phyloP scores from a whole-genome alignment of 1,140 invertebrate genomes.

The Drosophila malerkotliana region DNA sequence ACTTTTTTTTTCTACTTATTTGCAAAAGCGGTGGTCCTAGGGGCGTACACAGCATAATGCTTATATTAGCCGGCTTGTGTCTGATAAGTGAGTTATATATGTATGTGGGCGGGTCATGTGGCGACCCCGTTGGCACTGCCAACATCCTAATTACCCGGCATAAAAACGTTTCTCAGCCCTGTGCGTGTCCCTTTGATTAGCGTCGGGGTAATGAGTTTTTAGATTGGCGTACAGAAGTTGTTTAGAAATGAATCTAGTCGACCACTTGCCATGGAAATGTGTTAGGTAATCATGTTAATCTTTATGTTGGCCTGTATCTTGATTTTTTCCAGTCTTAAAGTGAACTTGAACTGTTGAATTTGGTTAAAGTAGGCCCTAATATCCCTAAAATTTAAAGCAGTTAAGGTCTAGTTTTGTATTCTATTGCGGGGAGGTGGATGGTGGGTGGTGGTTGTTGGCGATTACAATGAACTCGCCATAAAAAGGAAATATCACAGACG shows the following conservation, averaged over 20 bases:
- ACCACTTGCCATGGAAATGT: slow-evolving; percentile 22
- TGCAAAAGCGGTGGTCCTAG: slow-evolving; percentile 16
- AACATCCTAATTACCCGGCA: slow-evolving; percentile 53
- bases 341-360: not conserved
- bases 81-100: slow-evolving; percentile 49
- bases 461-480: slow-evolving; percentile 43
- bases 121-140: slow-evolving; percentile 26
- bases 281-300: slow-evolving; percentile 18
- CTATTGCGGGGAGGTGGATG: not conserved
- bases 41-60: slow-evolving; percentile 30
- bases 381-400: not conserved
- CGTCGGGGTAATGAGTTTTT: slow-evolving; percentile 45
- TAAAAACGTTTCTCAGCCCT: slow-evolving; percentile 44
- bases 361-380: not conserved
- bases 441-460: not conserved
- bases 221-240: slow-evolving; percentile 25
- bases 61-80: slow-evolving; percentile 56
- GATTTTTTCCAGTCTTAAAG: not conserved
- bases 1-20: slow-evolving; percentile 31
- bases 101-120: slow-evolving; percentile 23
- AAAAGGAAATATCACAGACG: slow-evolving; percentile 18
- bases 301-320: slow-evolving; percentile 6
- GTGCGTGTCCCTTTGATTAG: slow-evolving; percentile 56
- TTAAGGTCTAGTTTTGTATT: not conserved
- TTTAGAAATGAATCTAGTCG: slow-evolving; percentile 11